phyloP scores from a whole-genome alignment of 2,113 vertebrate genomes.

The Grammomys surdaster region DNA sequence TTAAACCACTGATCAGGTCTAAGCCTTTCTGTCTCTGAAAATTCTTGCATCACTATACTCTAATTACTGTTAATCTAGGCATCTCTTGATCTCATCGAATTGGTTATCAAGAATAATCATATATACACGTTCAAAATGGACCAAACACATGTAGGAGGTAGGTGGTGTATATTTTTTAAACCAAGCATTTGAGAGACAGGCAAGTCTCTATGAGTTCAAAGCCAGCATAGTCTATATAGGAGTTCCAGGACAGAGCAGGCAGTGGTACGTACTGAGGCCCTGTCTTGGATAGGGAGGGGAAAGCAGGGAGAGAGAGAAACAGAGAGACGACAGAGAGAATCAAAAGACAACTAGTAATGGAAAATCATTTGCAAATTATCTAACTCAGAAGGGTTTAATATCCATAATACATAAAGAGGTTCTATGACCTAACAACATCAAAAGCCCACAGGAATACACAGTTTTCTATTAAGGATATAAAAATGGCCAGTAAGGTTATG shows the following conservation, averaged over 20 bases:
- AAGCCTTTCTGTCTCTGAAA: not conserved
- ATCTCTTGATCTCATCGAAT: not conserved
- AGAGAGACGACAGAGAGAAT: not conserved
- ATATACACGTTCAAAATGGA: not conserved
- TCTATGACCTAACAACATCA: not conserved
- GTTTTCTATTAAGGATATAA: not conserved
- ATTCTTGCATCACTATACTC: not conserved
- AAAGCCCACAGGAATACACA: not conserved
- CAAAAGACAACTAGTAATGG: not conserved
- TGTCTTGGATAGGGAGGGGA: not conserved
- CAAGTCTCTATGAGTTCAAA: no score
- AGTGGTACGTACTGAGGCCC: not conserved
- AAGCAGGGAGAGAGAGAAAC: not conserved
- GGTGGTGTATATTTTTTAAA: no score
- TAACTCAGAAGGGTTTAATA: not conserved
- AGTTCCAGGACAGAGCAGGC: not conserved
- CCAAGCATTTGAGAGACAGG: no score
- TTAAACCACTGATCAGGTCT: not conserved
- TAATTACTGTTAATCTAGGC: not conserved
- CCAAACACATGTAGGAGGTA: no score
- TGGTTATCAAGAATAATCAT: not conserved
- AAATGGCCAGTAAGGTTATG: not conserved
- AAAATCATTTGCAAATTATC: not conserved
- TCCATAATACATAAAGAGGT: not conserved
- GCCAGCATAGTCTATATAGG: no score